Conservation (phyloP, 2,797 vertebrate genomes). For the Arnoldichthys spilopterus region DNA sequence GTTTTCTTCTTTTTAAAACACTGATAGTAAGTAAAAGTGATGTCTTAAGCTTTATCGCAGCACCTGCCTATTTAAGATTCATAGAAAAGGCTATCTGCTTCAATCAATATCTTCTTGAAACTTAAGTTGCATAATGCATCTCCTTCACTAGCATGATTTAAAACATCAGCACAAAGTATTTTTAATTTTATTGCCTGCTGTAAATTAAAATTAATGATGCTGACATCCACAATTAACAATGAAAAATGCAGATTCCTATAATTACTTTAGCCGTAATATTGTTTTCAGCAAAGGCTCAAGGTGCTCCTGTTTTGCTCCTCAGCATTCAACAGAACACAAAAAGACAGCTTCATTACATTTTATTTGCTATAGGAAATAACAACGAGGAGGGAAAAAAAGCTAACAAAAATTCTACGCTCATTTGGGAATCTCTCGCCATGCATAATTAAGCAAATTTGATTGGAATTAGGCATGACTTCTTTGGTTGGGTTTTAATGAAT, state of each 20-base stretch:
- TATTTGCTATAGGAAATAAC: constrained; percentile 98
- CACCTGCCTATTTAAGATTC: constrained; percentile 85
- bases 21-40: constrained; percentile 81
- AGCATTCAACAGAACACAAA: constrained; percentile 98
- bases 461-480: constrained; percentile 99
- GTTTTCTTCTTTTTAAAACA: constrained; percentile 31
- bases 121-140: constrained; percentile 86
- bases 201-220: constrained; percentile 99
- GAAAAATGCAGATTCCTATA: constrained; percentile 99
- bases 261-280: constrained; percentile 99
- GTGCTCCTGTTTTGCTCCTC: constrained; percentile 92
- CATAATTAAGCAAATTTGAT: constrained; percentile 99
- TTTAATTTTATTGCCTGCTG: constrained; percentile 99
- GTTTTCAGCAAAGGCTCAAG: constrained; percentile 96
- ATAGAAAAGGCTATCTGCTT: constrained; percentile 83
- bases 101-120: constrained; percentile 88
- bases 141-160: constrained; percentile 92
- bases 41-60: constrained; percentile 82
- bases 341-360: constrained; percentile 99
- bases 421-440: constrained; percentile 99
- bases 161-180: constrained; percentile 99
- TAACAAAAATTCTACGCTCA: constrained; percentile 97
- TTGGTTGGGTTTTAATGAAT: constrained; percentile 99
- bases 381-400: constrained; percentile 64
- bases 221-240: constrained; percentile 99